phyloP scores from a whole-genome alignment of 2,113 vertebrate genomes.

The Labeo catla region DNA sequence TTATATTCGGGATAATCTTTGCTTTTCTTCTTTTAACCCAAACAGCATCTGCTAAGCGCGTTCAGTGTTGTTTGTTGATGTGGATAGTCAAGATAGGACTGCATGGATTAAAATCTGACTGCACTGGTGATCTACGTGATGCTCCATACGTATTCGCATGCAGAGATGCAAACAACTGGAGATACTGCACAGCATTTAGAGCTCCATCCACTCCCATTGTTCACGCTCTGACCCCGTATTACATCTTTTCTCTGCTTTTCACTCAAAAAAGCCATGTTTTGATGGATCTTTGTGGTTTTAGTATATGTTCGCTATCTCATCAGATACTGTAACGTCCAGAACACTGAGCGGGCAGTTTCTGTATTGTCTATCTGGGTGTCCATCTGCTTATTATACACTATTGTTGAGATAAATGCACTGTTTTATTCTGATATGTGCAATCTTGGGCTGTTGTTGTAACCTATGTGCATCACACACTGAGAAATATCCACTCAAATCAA shows the following conservation, averaged over 20 bases:
- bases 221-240: neutral
- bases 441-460: neutral
- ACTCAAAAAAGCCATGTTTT: neutral
- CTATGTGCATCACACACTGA: neutral
- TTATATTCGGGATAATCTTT: neutral
- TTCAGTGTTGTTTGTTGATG: neutral
- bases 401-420: neutral
- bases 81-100: neutral
- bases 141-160: neutral
- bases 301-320: neutral
- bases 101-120: neutral
- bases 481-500: neutral
- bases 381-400: constrained; percentile 7
- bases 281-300: constrained; percentile 3
- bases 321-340: neutral
- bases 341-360: neutral
- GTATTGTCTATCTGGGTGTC: neutral
- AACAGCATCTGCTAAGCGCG: neutral
- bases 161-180: neutral
- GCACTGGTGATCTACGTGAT: neutral
- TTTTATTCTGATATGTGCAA: neutral
- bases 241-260: neutral
- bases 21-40: constrained; percentile 3
- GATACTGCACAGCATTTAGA: neutral
- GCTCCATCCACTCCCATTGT: neutral